Conservation (phyloP, 2,113 vertebrate species). For the Pedetes capensis region DNA sequence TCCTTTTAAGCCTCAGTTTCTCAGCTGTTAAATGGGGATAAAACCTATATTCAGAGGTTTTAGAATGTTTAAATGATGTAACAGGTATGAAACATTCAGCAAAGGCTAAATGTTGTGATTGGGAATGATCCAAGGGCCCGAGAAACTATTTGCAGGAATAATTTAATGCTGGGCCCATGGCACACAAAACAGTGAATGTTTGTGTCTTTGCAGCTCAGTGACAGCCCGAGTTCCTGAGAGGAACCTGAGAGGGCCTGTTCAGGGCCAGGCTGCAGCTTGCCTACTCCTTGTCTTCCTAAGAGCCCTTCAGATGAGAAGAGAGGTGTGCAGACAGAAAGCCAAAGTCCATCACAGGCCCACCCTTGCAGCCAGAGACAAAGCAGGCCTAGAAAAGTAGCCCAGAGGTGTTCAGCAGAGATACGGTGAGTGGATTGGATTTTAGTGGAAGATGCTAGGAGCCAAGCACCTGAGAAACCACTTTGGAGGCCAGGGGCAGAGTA, state of each 20-base stretch:
- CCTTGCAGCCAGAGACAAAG: neutral
- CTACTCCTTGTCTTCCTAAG: neutral
- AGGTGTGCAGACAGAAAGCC: neutral
- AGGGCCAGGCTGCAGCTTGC: neutral
- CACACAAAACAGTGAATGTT: rapidly evolving
- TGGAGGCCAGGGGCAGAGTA: neutral
- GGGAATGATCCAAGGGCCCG: neutral
- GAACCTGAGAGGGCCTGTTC: rapidly evolving
- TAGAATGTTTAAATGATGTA: neutral
- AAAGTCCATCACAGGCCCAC: neutral
- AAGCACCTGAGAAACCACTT: neutral
- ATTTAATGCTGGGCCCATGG: rapidly evolving
- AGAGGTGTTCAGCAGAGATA: no score
- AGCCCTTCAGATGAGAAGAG: neutral
- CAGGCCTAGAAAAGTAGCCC: neutral
- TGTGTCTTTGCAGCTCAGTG: neutral
- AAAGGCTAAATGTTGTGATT: neutral
- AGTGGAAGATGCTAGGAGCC: neutral
- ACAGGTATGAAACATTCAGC: neutral
- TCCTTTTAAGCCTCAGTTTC: neutral
- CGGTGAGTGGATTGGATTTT: neutral
- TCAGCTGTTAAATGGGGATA: neutral
- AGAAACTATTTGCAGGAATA: neutral
- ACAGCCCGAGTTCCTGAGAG: neutral
- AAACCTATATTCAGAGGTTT: neutral